phyloP scores from a whole-genome alignment of 2,797 vertebrate species.

The Poeciliopsis paucimaculata region DNA sequence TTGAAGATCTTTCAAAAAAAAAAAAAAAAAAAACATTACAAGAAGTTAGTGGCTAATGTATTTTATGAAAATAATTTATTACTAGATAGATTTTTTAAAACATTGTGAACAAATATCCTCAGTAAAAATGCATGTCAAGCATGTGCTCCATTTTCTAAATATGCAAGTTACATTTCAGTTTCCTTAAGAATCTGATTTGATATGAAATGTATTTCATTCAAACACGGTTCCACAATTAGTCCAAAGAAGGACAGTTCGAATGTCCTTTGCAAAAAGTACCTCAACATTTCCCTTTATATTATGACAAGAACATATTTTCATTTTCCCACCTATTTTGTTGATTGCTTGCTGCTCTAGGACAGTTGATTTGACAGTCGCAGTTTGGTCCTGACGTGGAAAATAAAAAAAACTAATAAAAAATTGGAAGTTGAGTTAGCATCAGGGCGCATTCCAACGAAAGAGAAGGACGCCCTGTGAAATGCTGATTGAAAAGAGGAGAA shows the following conservation, averaged over 20 bases:
- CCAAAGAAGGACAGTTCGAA: constrained; percentile 15
- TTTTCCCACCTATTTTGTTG: constrained; percentile 32
- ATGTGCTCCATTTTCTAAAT: neutral
- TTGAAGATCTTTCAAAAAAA: neutral
- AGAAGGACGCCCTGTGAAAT: constrained; percentile 72
- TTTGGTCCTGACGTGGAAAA: constrained; percentile 29
- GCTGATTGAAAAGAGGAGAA: constrained; percentile 82
- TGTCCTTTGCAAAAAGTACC: neutral
- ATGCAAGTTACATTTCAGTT: neutral
- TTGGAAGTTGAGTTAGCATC: constrained; percentile 47
- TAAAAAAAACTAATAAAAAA: constrained; percentile 18
- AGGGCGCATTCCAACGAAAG: constrained; percentile 58
- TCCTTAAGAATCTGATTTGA: neutral
- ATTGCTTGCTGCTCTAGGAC: constrained; percentile 22
- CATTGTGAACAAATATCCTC: neutral
- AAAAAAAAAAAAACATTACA: neutral
- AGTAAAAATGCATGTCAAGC: neutral
- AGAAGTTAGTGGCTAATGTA: neutral
- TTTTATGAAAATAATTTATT: neutral
- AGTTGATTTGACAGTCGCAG: constrained; percentile 14
- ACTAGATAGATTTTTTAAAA: neutral
- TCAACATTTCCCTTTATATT: constrained; percentile 6
- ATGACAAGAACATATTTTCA: constrained; percentile 20
- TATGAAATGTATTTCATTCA: neutral
- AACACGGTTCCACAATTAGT: neutral